Evolutionary conservation across 1,140 invertebrate genomes (phyloP), one percentile per base, ranked within the genome.

Genomic region (Adoxophyes honmai): DNA sequence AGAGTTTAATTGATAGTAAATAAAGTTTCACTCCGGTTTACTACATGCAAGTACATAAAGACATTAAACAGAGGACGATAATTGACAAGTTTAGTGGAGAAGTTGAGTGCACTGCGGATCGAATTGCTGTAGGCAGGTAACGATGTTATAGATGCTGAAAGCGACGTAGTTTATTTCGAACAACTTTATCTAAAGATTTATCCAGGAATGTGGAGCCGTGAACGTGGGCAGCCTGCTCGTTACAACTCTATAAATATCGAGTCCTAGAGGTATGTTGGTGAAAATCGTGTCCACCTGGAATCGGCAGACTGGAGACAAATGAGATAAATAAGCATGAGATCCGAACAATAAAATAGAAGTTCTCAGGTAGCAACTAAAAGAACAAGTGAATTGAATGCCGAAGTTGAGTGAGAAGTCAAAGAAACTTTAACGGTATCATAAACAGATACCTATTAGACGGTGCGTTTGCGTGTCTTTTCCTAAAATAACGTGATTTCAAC

Each of bases 141-240:
- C n/a, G 21, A 18, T 21, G 21, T 44, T 10, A 8, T 44, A 44
- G 21, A 44, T 4, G 14, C 39, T 28, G 44, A 59, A 62, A 51
- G n/a, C n/a, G n/a, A n/a, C n/a, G n/a, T n/a, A n/a, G n/a, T n/a
- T n/a, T 52, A 56, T 52, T 53, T 51, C 52, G 52, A 59, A 51
- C 57, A 53, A 52, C 38, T 39, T 60, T 53, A 64, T 61, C 62
- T 66, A 64, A 64, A 57, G 55, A 62, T 69, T 69, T 69, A 57
- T 66, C 66, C 62, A 60, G 62, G 70, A 66, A 69, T 69, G 62
- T 64, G 60, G 64, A 56, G 38, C 59, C 59, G 51, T 48, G 53
- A 57, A 60, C 58, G 57, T 16, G 10, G 11, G 13, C 52, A 57
- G 35, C 52, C 18, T 44, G 39, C 39, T 44, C 39, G 8, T 6